Evolutionary conservation across 2,888 invertebrate species (phyloP).

Genomic region (Chirona hameri): DNA sequence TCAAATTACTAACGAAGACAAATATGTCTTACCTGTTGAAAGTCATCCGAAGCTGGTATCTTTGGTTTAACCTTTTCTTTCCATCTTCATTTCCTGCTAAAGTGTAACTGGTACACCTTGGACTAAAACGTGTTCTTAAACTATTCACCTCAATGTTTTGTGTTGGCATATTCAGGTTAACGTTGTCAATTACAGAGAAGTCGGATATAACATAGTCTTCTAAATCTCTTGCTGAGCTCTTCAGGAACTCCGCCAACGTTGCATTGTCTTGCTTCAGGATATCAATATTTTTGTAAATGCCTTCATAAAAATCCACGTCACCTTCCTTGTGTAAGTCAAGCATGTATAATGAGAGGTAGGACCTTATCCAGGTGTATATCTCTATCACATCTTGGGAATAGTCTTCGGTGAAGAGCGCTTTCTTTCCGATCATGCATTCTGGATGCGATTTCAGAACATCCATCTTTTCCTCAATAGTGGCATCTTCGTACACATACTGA

Average conservation of each 20-base stretch:
- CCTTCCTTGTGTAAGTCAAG: background rate
- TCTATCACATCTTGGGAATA: too few species aligned
- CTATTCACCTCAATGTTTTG: background rate
- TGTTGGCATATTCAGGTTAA: background rate
- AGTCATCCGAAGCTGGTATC: background rate
- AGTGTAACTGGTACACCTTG: background rate
- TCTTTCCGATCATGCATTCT: too few species aligned
- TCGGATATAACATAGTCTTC: background rate
- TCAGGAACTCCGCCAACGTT: background rate
- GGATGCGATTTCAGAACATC: too few species aligned
- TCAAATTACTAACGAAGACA: too few species aligned
- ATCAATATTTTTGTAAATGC: background rate
- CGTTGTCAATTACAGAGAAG: background rate
- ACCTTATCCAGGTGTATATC: too few species aligned
- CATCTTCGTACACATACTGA: too few species aligned
- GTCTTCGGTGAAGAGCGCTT: too few species aligned
- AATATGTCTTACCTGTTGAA: background rate
- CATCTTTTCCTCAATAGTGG: too few species aligned
- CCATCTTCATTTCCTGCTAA: background rate
- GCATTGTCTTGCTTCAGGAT: background rate
- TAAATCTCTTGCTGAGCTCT: background rate
- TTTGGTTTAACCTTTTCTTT: background rate
- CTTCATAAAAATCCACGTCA: background rate
- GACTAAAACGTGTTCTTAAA: background rate
- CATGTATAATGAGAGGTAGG: background rate